Evolutionary conservation across 2,113 vertebrate species (phyloP), one percentile per base, ranked within the genome.

Genomic region (Amphilophus citrinellus): DNA sequence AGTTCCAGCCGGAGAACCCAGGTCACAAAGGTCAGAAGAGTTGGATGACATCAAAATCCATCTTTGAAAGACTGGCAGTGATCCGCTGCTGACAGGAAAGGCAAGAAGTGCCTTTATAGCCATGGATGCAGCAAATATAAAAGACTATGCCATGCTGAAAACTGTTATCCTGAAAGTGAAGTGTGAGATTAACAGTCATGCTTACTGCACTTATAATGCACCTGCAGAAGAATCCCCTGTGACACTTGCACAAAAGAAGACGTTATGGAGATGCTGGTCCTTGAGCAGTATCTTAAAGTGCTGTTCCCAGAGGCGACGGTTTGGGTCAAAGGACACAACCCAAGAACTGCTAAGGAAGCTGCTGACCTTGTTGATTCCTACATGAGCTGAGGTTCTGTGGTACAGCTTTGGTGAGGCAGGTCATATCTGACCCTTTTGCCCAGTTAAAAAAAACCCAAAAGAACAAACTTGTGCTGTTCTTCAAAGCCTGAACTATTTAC

Each of bases 231-330:
- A 47, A 68, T 47, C 65, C 14, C 4, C 22, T 68, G 27, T 68
- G 39, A 68, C 39, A 68, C 65, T 22, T 47, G 39, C 65, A 27
- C 39, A 68, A 47, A 68, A 68, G 65, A 68, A 68, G 65, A 68
- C 39, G 27, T 47, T 47, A 27, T 68, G 22, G 65, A 68, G 22
- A 27, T 47, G 65, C 47, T 27, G 8, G 14, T 68, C 39, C 39
- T 47, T 68, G 65, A 68, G 65, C 22, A 68, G 22, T 47, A 68
- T 44, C 39, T 66, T 66, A 66, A 66, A 66, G 63, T 66, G 39
- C 22, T 66, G 39, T 27, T 47, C 63, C 39, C 39, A 24, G 24
- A 66, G 39, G 39, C 24, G 2, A 66, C 24, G 39, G 22, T n/a
- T 47, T 47, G 39, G 22, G 39, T 68, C 14, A 27, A 47, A 68